These are phyloP conservation scores for Osmoderma eremita DNA, from an alignment of 2,888 invertebrate species.

Conservation along the genomic window DNA sequence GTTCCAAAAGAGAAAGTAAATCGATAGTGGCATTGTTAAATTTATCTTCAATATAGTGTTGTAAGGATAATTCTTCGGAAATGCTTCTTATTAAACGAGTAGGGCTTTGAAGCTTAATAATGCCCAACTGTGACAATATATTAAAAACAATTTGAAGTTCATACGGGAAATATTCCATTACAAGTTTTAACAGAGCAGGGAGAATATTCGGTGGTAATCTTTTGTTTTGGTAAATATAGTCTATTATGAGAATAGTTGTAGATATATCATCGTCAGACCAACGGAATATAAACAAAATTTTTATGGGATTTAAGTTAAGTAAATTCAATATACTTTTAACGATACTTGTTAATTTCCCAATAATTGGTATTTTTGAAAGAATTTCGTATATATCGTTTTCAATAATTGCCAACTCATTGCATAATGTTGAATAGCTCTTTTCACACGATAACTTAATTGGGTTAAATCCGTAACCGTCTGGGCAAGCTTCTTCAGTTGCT, in stretches of 20 bases:
- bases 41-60: background rate
- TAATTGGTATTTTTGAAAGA: conserved; percentile 29
- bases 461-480: conserved; percentile 38
- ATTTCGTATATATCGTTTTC: conserved; percentile 34
- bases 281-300: conserved; percentile 30
- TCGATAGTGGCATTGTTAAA: conserved; percentile 3
- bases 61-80: background rate
- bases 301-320: conserved; percentile 35
- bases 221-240: conserved; percentile 40
- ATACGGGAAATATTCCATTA: conserved; percentile 29
- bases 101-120: conserved; percentile 13
- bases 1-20: conserved; percentile 2
- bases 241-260: conserved; percentile 30
- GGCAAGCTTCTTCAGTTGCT: conserved; percentile 16
- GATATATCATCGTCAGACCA: conserved; percentile 33
- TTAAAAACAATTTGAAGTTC: conserved; percentile 31
- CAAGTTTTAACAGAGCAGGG: conserved; percentile 13
- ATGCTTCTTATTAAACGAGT: conserved; percentile 3
- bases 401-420: conserved; percentile 39
- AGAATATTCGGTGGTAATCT: conserved; percentile 33
- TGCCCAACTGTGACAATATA: conserved; percentile 29
- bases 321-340: conserved; percentile 31
- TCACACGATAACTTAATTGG: conserved; percentile 31
- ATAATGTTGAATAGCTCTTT: conserved; percentile 25
- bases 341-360: conserved; percentile 8